Base-by-base conservation (phyloP, 2,113 vertebrate genomes). In the Pyxicephalus adspersus region DNA sequence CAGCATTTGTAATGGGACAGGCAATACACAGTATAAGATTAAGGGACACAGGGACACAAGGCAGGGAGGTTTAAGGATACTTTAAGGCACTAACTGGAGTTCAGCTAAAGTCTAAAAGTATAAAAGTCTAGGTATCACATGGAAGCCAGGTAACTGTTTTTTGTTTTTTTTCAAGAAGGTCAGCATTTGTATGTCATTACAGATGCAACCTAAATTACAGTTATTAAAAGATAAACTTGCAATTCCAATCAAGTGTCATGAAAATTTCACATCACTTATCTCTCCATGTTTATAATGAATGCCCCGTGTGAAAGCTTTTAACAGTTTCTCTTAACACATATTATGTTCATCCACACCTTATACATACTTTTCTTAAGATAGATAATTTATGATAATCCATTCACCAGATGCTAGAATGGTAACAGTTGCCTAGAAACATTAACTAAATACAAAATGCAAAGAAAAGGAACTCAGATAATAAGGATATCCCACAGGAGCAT, bases 301-400 rank as follows among this genome's bases (percentile, higher is more conserved):
- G 25, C 50, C 18, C 26, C 67, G 9, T 11, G 51, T 34, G 9
- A 58, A 26, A 58, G 38, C 26, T 72, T 20, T 5, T 72, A 15
- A 57, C 68, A 72, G 26, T 72, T 72, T 55, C 19, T 28, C 22
- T 31, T 22, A 29, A 18, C 68, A 72, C 26, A 72, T 29, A 55
- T 11, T 6, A 28, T 55, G 52, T 28, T 72, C 68, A 72, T 72
- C 51, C 51, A 55, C 52, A 72, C 68, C 68, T 72, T 31, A 55
- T 25, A 72, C 15, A 9, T 68, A 38, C 66, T 57, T 29, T 72
- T 72, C 67, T 72, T 72, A 72, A 29, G 3, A 55, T 55, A n/a
- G 68, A 4, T 72, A 72, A 72, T 72, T 72, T 72, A 72, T 72
- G 68, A 31, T 72, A 72, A 72, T 72, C 17, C 29, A 72, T 72